Base-by-base conservation (phyloP, 2,113 vertebrate species). In the Perccottus glenii region DNA sequence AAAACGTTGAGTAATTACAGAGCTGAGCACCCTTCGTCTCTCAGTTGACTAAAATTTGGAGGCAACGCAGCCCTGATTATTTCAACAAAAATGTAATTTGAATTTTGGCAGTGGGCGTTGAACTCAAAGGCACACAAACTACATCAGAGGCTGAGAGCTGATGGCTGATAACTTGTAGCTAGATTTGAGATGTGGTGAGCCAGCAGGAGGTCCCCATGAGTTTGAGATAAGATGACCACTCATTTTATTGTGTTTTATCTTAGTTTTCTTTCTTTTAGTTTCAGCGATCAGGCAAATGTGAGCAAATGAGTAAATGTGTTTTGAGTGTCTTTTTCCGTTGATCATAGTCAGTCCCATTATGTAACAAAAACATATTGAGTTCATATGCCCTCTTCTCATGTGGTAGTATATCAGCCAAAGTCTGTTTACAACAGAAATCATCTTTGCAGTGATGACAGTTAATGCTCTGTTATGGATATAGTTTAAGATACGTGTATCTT, bases 71-170 rank as follows among this genome's bases (percentile, higher is more conserved):
- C 12, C 35, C 12, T 46, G 6, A 52, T 75, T 67, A 60, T 70
- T 60, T 67, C 44, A 49, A 11, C 43, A 36, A 38, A 36, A 44
- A 15, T 55, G 59, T 59, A 56, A 52, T 56, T 63, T 56, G 49
- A 35, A 46, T 33, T 6, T 73, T 78, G 63, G 70, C 67, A 59
- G 27, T 55, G 50, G 59, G 47, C 50, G 51, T 42, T 51, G 38
- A 69, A 43, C 71, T 80, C 58, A 68, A 52, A 56, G 46, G 48
- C 35, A 64, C 45, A 67, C 46, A 11, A 50, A 69, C 52, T 64
- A 38, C 38, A 46, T 62, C 47, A 53, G 33, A 32, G 57, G 53
- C 70, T 61, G 58, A 62, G 42, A 42, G 44, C 60, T 52, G 61
- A 70, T 73, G 59, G 64, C 19, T 53, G 51, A 55, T 67, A 27